phyloP scores from a whole-genome alignment of 1,140 invertebrate genomes.

The Pollicipes pollicipes region DNA sequence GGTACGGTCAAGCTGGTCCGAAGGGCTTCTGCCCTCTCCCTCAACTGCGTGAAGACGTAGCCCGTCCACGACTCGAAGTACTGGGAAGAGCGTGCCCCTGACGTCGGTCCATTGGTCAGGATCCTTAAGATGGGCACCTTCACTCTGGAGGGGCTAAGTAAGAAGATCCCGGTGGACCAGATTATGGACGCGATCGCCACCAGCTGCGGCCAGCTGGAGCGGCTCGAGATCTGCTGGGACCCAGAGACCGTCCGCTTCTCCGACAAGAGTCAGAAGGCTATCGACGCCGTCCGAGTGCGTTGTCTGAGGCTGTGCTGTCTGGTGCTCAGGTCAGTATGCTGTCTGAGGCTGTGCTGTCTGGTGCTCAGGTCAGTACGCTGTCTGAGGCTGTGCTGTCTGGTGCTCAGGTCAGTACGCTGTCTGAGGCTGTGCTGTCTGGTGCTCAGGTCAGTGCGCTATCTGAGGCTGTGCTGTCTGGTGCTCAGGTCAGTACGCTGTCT shows the following conservation, averaged over 20 bases:
- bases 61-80: too few species aligned
- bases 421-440: too few species aligned
- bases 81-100: too few species aligned
- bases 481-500: too few species aligned
- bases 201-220: slow-evolving; percentile 68
- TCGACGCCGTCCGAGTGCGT: slow-evolving; percentile 73
- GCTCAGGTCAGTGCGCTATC: too few species aligned
- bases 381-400: too few species aligned
- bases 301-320: slow-evolving; percentile 65
- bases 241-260: slow-evolving; percentile 94
- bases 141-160: slow-evolving; percentile 59
- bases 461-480: too few species aligned
- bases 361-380: slow-evolving; percentile 10
- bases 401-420: too few species aligned
- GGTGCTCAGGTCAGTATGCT: slow-evolving; percentile 47
- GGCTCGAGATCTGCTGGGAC: slow-evolving; percentile 93
- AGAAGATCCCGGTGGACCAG: slow-evolving; percentile 93
- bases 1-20: too few species aligned
- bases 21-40: too few species aligned
- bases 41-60: too few species aligned
- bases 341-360: slow-evolving; percentile 11
- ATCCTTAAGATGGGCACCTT: slow-evolving; percentile 3
- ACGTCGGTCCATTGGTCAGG: too few species aligned
- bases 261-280: slow-evolving; percentile 95
- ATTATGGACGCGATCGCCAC: slow-evolving; percentile 93